Evolutionary conservation across 2,797 vertebrate species (phyloP), one percentile per base, ranked within the genome.

Genomic region (Echeneis naucrates): DNA sequence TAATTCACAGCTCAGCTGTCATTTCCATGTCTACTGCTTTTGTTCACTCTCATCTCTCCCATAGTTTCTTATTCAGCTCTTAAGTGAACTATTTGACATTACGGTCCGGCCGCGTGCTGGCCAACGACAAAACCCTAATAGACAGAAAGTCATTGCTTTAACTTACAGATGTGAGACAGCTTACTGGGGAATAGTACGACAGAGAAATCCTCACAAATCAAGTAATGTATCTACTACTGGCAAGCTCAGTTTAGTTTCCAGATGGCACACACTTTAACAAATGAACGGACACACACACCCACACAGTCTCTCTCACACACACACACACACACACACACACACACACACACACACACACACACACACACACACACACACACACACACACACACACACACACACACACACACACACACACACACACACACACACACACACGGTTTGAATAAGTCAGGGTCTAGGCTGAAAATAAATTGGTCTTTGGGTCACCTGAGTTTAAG

Each of bases 261-360:
- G 90, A 91, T 93, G 86, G 88, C 76, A 78, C 78, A 83, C 86
- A 90, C 91, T 93, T 91, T 91, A 90, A 91, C 82, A 91, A 92
- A 93, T 91, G 72, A 93, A 72, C 54, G 76, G 27, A 59, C 51
- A 55, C 54, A 65, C 48, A 51, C 35, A 71, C 59, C 55, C 61
- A n/a, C n/a, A n/a, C n/a, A n/a, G n/a, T n/a, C n/a, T n/a, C n/a
- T n/a, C n/a, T n/a, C 62, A 32, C 55, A 53, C 53, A 60, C 47
- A 63, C 65, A 59, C 24, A 55, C 57, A 54, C 62, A 77, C 82
- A 68, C 74, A 80, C 78, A 26, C 44, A 48, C 59, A 48, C 53
- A 62, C 38, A 42, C 40, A 42, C 72, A 81, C 77, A 21, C 52
- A 62, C 30, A 50, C 24, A 54, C 42, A 62, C 33, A 21, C 51